Conservation (phyloP, 2,113 vertebrate species). For the Lophius piscatorius region DNA sequence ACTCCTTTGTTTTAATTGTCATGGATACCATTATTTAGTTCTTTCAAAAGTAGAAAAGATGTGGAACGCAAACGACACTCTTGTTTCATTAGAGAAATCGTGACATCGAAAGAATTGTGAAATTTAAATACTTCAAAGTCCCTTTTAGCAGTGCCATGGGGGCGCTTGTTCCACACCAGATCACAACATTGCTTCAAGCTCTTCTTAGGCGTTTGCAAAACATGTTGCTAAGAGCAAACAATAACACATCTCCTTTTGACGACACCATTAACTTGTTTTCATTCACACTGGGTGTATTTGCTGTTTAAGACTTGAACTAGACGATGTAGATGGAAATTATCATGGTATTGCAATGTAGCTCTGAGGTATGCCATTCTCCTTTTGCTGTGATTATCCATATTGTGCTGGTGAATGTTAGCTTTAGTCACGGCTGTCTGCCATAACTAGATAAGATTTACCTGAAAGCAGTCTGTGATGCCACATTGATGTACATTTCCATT, state of each 20-base stretch:
- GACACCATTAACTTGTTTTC: slow-evolving; percentile 9
- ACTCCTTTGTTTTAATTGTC: too few relatives aligned
- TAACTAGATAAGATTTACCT: slow-evolving; percentile 46
- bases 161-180: slow-evolving; percentile 31
- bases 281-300: slow-evolving; percentile 8
- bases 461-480: slow-evolving; percentile 23
- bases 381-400: slow-evolving; percentile 55
- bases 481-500: slow-evolving; percentile 18
- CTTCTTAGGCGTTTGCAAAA: slow-evolving; percentile 43
- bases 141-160: too few relatives aligned
- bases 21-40: too few relatives aligned
- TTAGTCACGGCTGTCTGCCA: slow-evolving; percentile 18
- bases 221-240: slow-evolving; percentile 28
- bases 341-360: background rate
- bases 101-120: too few relatives aligned
- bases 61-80: too few relatives aligned
- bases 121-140: too few relatives aligned
- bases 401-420: slow-evolving; percentile 44
- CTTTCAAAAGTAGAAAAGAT: too few relatives aligned
- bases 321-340: slow-evolving; percentile 17
- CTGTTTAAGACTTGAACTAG: background rate
- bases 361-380: slow-evolving; percentile 15
- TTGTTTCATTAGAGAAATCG: too few relatives aligned
- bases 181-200: slow-evolving; percentile 67
- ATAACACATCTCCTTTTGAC: slow-evolving; percentile 4